Conservation (phyloP, 1,140 invertebrate genomes). For the Condylostylus longicornis region DNA sequence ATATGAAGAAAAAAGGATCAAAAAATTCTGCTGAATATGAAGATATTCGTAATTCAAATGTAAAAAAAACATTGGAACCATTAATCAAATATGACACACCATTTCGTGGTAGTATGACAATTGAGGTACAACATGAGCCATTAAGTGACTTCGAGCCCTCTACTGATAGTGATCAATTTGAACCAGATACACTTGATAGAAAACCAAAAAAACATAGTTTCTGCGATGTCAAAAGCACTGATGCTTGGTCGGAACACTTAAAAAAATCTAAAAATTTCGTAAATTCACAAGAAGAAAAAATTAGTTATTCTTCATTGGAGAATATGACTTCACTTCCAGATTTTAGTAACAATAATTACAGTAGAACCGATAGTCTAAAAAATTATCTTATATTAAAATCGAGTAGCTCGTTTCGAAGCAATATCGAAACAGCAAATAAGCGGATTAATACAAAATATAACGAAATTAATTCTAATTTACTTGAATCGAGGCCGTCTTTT, state of each 20-base stretch:
- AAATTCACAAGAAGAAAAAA: constrained; percentile 40
- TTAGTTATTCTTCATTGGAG: constrained; percentile 30
- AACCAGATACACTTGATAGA: constrained; percentile 70
- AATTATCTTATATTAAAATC: constrained; percentile 17
- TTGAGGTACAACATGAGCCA: constrained; percentile 48
- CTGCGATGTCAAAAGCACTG: constrained; percentile 33
- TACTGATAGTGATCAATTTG: constrained; percentile 47
- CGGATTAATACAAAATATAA: background rate
- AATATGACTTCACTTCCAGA: constrained; percentile 14
- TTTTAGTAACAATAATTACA: constrained; percentile 14
- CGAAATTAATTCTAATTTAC: too few relatives aligned
- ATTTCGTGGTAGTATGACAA: constrained; percentile 38
- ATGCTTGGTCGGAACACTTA: constrained; percentile 29
- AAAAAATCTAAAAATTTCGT: constrained; percentile 34
- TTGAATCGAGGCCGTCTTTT: constrained; percentile 30
- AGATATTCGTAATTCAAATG: constrained; percentile 16
- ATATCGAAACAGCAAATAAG: background rate
- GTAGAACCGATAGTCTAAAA: constrained; percentile 5
- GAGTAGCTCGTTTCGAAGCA: constrained; percentile 22
- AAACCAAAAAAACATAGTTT: constrained; percentile 48
- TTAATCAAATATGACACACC: constrained; percentile 31
- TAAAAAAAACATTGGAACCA: constrained; percentile 16
- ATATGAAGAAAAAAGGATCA: constrained; percentile 5
- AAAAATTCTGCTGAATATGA: background rate
- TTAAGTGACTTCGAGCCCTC: constrained; percentile 25